These are phyloP conservation scores for Clytia hemisphaerica DNA, from an alignment of 30 jellyfish, hydroid and myxozoan genomes.

Conservation along the genomic window DNA sequence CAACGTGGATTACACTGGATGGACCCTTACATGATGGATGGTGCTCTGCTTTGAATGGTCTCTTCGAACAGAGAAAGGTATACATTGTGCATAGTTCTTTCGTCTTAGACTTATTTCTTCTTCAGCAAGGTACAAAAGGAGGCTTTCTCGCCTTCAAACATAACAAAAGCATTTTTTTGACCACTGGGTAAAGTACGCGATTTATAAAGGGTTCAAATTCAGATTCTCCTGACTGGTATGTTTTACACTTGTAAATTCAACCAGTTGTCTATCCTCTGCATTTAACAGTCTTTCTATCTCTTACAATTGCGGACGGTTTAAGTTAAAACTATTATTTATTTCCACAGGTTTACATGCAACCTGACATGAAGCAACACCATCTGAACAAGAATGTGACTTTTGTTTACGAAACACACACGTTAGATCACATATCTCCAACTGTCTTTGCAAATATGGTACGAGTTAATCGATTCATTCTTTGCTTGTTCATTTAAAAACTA, in stretches of 20 bases:
- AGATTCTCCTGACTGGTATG: too few relatives aligned
- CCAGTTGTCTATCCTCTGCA: too few relatives aligned
- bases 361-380: conserved; percentile 2
- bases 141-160: too few relatives aligned
- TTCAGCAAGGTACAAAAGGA: too few relatives aligned
- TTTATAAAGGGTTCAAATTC: too few relatives aligned
- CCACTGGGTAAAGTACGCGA: too few relatives aligned
- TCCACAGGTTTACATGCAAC: conserved; percentile 1
- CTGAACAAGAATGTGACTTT: conserved; percentile 47
- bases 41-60: conserved; percentile 52
- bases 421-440: conserved; percentile 60
- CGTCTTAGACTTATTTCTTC: too few relatives aligned
- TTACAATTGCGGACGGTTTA: background rate
- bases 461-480: too few relatives aligned
- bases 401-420: conserved; percentile 43
- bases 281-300: background rate
- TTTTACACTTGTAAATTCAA: too few relatives aligned
- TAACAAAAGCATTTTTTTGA: too few relatives aligned
- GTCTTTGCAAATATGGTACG: conserved; percentile 56
- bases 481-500: too few relatives aligned
- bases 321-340: background rate
- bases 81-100: background rate
- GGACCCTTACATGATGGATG: conserved; percentile 67
- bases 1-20: conserved; percentile 82
- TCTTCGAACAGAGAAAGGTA: conserved; percentile 65